Evolutionary conservation across 1,140 invertebrate genomes (phyloP).

Genomic region (Microplitis mediator): DNA sequence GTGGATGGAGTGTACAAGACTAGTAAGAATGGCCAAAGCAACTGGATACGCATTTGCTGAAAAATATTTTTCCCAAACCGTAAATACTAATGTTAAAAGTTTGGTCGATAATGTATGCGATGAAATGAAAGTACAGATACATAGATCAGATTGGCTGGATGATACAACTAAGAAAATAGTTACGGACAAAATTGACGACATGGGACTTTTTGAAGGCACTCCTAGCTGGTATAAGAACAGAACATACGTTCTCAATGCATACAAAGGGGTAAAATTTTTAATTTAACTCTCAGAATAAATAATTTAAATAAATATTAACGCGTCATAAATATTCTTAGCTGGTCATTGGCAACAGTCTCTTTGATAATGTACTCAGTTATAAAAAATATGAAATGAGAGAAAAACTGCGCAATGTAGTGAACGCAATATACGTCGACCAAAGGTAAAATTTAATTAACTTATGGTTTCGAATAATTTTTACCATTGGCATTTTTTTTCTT

Average conservation of each 20-base stretch:
- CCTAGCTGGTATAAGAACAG: conserved; percentile 48
- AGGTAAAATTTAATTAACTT: no score
- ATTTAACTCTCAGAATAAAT: not conserved
- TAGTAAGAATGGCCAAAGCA: not conserved
- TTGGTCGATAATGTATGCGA: conserved; percentile 20
- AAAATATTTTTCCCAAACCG: conserved; percentile 7
- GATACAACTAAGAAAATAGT: conserved; percentile 64
- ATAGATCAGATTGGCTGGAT: conserved; percentile 68
- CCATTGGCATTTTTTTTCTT: no score
- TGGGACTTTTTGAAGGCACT: conserved; percentile 71
- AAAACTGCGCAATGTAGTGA: not conserved
- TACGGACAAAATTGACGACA: conserved; percentile 64
- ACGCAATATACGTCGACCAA: not conserved
- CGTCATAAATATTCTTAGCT: conserved; percentile 17
- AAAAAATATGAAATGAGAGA: conserved; percentile 4
- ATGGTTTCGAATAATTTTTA: no score
- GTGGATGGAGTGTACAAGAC: conserved; percentile 2
- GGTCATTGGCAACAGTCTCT: conserved; percentile 29
- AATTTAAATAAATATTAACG: not conserved
- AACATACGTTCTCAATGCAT: conserved; percentile 17
- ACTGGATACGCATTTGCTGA: conserved; percentile 12
- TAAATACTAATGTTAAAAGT: not conserved
- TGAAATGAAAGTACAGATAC: conserved; percentile 23
- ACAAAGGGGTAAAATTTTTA: conserved; percentile 23
- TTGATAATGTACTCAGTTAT: conserved; percentile 37